phyloP scores from a whole-genome alignment of 2,113 vertebrate species.

The Oreochromis spilurus region DNA sequence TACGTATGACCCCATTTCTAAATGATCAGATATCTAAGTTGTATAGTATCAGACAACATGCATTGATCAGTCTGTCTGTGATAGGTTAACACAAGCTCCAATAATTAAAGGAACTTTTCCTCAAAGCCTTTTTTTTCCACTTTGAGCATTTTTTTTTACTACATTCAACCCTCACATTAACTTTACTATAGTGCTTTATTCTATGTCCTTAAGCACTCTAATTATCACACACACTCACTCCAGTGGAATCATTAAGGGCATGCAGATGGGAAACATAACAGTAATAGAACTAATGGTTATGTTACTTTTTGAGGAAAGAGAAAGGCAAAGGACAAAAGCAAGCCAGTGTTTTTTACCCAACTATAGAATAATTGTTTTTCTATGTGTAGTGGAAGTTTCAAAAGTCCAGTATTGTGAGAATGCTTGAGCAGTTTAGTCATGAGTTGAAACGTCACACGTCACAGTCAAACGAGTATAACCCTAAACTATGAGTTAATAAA shows the following conservation, averaged over 20 bases:
- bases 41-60: neutral
- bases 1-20: neutral
- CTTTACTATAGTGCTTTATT: rapidly evolving
- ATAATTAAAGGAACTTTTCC: neutral
- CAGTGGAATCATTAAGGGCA: rapidly evolving
- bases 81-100: neutral
- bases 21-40: neutral
- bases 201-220: neutral
- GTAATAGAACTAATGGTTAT: neutral
- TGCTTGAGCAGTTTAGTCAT: neutral
- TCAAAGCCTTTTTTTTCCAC: neutral
- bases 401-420: neutral
- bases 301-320: neutral
- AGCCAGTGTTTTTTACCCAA: neutral
- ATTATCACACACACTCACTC: neutral
- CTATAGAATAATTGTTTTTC: neutral
- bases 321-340: neutral
- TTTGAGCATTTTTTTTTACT: neutral
- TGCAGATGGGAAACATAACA: neutral
- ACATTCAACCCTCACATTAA: neutral
- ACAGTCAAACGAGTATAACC: neutral
- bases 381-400: neutral
- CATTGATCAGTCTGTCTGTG: neutral
- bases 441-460: neutral
- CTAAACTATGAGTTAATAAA: neutral